A percentile compares a stretch with the other conserved stretches of the same genome.
phyloP scores from a whole-genome alignment of 2,888 invertebrate species.

The Lithophane socia region DNA sequence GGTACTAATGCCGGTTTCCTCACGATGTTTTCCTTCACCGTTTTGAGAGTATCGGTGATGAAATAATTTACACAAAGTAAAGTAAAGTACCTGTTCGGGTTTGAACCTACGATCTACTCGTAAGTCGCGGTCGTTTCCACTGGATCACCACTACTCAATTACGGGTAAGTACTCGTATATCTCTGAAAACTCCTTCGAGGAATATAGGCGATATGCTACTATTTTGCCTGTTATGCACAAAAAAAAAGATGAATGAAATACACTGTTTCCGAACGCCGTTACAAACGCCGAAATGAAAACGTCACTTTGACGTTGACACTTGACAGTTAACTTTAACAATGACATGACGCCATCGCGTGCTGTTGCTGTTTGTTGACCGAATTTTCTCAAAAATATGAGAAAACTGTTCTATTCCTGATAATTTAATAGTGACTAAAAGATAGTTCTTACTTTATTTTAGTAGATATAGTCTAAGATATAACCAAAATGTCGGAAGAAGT shows the following conservation, averaged over 20 bases:
- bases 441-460: slow-evolving; percentile 3
- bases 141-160: too few relatives aligned
- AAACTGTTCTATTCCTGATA: slow-evolving; percentile 27
- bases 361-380: slow-evolving; percentile 41
- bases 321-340: slow-evolving; percentile 24
- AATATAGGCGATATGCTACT: not conserved
- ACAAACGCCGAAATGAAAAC: too few relatives aligned
- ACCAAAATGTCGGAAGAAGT: slow-evolving; percentile 94
- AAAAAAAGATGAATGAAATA: not conserved
- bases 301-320: slow-evolving; percentile 2
- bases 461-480: slow-evolving; percentile 19
- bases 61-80: too few relatives aligned
- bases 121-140: too few relatives aligned
- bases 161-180: not conserved
- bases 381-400: slow-evolving; percentile 44
- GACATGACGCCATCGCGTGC: slow-evolving; percentile 48
- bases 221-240: not conserved
- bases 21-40: too few relatives aligned
- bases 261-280: slow-evolving; percentile 9
- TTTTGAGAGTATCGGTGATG: too few relatives aligned
- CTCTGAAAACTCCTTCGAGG: not conserved
- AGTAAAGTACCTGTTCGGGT: too few relatives aligned
- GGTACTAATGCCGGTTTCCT: too few relatives aligned
- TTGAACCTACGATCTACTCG: too few relatives aligned
- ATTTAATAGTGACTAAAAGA: not conserved